Evolutionary conservation across 2,797 vertebrate genomes (phyloP).

Genomic region (Poeciliopsis gracilis): DNA sequence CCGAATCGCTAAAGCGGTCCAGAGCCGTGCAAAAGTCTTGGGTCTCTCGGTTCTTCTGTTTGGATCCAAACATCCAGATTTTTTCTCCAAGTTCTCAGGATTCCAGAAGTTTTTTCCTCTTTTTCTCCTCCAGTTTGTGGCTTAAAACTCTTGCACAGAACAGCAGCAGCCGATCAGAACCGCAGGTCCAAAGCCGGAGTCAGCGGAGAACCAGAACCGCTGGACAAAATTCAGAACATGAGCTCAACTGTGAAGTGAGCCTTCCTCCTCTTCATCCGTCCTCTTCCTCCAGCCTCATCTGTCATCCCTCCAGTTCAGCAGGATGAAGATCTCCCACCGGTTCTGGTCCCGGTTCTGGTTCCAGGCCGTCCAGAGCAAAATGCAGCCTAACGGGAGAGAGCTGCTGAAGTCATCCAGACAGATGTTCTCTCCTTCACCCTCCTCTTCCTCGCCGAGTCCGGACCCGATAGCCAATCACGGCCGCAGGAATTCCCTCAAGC

Average conservation of each 20-base stretch:
- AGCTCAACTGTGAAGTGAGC: slow-evolving; percentile 81
- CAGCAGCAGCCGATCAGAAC: neutral
- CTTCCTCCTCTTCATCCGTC: slow-evolving; percentile 70
- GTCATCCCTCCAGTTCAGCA: slow-evolving; percentile 67
- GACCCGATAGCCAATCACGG: slow-evolving; percentile 64
- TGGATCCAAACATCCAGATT: neutral
- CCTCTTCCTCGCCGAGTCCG: neutral
- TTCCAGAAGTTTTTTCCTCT: neutral
- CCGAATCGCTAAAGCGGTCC: neutral
- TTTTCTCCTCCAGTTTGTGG: neutral
- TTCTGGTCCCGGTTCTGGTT: slow-evolving; percentile 15
- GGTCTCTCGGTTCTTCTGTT: neutral
- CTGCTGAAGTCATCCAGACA: slow-evolving; percentile 67
- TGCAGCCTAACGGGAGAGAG: slow-evolving; percentile 53
- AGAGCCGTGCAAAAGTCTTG: neutral
- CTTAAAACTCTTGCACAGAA: neutral
- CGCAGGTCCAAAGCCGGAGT: no score
- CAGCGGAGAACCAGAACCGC: neutral
- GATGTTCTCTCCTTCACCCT: slow-evolving; percentile 44
- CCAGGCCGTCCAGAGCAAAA: neutral
- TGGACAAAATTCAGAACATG: slow-evolving; percentile 11
- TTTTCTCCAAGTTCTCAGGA: neutral
- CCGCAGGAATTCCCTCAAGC: slow-evolving; percentile 30
- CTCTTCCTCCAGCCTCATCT: slow-evolving; percentile 75
- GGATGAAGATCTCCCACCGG: neutral